Evolutionary conservation across 2,113 vertebrate genomes (phyloP).

Genomic region (Neogobius melanostomus): DNA sequence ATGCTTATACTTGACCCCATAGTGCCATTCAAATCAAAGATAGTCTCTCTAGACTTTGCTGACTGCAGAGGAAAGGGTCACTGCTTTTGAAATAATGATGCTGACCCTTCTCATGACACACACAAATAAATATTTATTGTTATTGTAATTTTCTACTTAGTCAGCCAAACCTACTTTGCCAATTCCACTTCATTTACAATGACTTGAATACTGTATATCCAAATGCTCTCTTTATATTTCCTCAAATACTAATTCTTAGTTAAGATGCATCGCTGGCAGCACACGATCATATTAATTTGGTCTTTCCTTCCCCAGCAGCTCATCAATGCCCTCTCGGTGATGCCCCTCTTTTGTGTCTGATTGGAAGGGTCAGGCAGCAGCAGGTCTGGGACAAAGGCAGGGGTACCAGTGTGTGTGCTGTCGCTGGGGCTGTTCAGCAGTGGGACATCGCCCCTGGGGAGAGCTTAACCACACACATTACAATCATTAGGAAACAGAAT

Average conservation of each 20-base stretch:
- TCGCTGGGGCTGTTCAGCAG: constrained; percentile 25
- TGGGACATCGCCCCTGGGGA: constrained; percentile 44
- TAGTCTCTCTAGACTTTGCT: background rate
- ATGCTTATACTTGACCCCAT: background rate
- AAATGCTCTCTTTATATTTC: background rate
- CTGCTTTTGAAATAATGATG: background rate
- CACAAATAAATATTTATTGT: background rate
- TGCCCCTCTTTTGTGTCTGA: constrained; percentile 27
- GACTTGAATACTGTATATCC: background rate
- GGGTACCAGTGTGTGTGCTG: constrained; percentile 68
- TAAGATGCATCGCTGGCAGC: background rate
- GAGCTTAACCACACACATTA: constrained; percentile 68
- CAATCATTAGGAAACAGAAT: constrained; percentile 72
- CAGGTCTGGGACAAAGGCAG: constrained; percentile 52
- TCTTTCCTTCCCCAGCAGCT: constrained; percentile 18
- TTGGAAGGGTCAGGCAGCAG: constrained; percentile 50
- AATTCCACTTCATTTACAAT: background rate
- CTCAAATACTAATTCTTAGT: background rate
- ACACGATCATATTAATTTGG: constrained; percentile 10
- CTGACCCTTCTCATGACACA: background rate
- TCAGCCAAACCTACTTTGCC: too few relatives aligned
- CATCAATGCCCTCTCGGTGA: constrained; percentile 54
- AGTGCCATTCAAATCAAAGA: background rate
- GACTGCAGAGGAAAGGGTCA: background rate
- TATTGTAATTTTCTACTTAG: background rate